Conservation (phyloP, 2,797 vertebrate species). For the Macrochelys suwanniensis region DNA sequence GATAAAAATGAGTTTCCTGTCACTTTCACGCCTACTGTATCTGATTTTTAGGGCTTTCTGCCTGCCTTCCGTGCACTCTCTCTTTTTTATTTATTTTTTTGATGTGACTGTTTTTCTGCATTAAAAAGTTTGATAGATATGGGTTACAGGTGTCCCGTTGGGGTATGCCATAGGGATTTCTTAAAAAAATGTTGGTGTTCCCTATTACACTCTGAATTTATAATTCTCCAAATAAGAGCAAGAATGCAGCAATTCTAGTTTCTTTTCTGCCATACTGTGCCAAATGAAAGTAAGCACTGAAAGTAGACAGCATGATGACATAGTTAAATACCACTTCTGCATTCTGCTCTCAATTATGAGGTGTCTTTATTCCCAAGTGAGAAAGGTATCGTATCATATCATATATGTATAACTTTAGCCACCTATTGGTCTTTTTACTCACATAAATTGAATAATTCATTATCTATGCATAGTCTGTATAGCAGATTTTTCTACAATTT, state of each 20-base stretch:
- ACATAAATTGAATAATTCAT: background rate
- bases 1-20: background rate
- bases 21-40: background rate
- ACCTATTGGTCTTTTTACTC: background rate
- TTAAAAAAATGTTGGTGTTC: background rate
- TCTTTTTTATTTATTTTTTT: too few relatives aligned
- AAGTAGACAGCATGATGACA: background rate
- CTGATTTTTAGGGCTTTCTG: background rate
- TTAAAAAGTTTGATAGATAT: background rate
- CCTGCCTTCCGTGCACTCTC: background rate
- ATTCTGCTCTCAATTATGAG: background rate
- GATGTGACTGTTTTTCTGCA: background rate
- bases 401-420: background rate
- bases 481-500: background rate
- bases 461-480: rapidly evolving
- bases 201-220: background rate
- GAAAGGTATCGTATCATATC: background rate
- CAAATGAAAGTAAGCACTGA: background rate
- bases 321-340: background rate
- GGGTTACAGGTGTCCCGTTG: background rate
- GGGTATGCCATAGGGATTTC: background rate
- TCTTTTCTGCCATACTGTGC: background rate
- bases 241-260: background rate
- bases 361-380: background rate
- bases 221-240: background rate